These are phyloP conservation scores for Onthophagus taurus DNA, from an alignment of 1,140 invertebrate genomes.

Conservation along the genomic window DNA sequence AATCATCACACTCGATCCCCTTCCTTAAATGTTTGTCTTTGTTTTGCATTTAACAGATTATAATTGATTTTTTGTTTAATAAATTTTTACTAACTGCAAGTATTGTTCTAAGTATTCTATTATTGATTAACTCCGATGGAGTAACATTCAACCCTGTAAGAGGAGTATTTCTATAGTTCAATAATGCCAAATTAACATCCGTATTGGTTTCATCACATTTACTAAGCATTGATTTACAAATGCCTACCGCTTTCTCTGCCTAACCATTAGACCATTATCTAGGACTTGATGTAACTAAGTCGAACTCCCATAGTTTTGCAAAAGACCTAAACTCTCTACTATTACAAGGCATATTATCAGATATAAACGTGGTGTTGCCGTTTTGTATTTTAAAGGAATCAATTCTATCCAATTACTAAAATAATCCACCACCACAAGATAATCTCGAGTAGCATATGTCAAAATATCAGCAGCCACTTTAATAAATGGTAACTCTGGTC, in stretches of 20 bases:
- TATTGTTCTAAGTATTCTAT: not conserved
- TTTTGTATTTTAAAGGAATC: conserved; percentile 19
- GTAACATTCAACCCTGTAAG: conserved; percentile 1
- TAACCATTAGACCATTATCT: conserved; percentile 33
- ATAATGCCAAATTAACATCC: not conserved
- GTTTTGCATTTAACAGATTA: too few species aligned
- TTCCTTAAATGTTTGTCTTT: not conserved
- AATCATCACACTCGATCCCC: too few species aligned
- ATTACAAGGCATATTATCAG: conserved; percentile 30
- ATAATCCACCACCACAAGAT: conserved; percentile 24
- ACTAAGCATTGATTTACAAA: conserved; percentile 28
- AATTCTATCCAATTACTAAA: conserved; percentile 30
- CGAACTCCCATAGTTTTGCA: conserved; percentile 32
- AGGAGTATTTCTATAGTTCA: conserved; percentile 3
- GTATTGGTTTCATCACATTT: conserved; percentile 16
- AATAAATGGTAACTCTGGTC: conserved; percentile 22
- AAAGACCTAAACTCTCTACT: conserved; percentile 31
- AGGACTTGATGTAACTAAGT: conserved; percentile 34
- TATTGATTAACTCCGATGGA: not conserved
- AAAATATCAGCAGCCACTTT: conserved; percentile 28
- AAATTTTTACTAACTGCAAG: not conserved
- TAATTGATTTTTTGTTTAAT: not conserved
- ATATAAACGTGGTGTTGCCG: conserved; percentile 25
- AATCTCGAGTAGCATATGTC: conserved; percentile 15
- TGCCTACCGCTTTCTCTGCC: conserved; percentile 30